Evolutionary conservation across 1,140 invertebrate genomes (phyloP).

Genomic region (Heliconius himera): DNA sequence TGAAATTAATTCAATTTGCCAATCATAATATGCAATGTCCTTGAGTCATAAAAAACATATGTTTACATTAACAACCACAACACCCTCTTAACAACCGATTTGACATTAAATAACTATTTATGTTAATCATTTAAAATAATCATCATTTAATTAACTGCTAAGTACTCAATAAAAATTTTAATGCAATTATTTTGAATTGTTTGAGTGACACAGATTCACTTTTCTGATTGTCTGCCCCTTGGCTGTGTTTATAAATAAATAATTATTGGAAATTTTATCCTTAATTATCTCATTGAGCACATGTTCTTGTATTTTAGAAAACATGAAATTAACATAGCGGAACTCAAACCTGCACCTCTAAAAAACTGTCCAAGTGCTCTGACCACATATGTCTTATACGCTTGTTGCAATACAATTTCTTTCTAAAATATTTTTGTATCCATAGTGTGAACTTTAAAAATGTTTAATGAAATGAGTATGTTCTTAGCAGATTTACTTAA

Average conservation of each 20-base stretch:
- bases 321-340: no score
- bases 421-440: no score
- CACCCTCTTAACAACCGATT: neutral
- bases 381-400: no score
- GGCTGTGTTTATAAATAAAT: neutral
- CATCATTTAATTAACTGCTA: neutral
- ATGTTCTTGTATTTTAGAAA: neutral
- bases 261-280: neutral
- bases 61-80: constrained; percentile 4
- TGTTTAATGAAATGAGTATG: no score
- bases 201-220: constrained; percentile 3
- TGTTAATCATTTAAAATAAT: constrained; percentile 1
- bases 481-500: no score
- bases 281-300: neutral
- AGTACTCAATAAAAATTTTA: neutral
- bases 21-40: neutral
- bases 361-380: no score
- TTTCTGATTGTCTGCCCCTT: neutral
- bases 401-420: no score
- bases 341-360: no score
- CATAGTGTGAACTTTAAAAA: no score
- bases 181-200: constrained; percentile 16
- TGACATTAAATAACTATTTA: constrained; percentile 12
- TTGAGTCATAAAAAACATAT: neutral
- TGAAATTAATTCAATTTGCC: neutral